phyloP scores from a whole-genome alignment of 2,888 invertebrate species.

The Petrolisthes cinctipes region DNA sequence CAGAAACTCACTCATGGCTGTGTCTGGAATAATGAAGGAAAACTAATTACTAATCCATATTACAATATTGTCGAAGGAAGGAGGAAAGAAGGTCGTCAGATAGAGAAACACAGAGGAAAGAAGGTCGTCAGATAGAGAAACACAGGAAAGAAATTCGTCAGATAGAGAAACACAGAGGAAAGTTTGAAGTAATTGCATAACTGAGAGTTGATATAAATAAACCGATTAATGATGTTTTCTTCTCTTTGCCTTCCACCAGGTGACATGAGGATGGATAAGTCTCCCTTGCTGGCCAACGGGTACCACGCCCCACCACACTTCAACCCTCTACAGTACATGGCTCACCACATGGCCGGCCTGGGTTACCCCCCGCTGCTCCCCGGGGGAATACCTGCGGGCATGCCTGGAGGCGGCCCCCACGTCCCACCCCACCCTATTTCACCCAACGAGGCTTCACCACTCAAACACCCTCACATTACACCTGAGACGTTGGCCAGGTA shows the following conservation, averaged over 20 bases:
- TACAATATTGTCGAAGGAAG: no score
- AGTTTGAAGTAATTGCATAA: no score
- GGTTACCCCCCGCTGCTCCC: slow-evolving; percentile 63
- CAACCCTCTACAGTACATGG: slow-evolving; percentile 95
- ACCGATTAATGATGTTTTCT: no score
- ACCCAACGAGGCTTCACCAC: slow-evolving; percentile 58
- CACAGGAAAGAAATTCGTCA: no score
- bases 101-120: no score
- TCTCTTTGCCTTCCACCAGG: not conserved
- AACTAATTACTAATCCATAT: no score
- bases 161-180: no score
- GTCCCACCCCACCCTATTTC: slow-evolving; percentile 61
- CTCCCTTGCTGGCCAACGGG: slow-evolving; percentile 90
- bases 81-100: no score
- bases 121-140: no score
- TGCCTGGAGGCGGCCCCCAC: slow-evolving; percentile 53
- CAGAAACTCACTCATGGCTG: no score
- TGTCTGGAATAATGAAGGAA: no score
- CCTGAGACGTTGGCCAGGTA: slow-evolving; percentile 62
- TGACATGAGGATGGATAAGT: slow-evolving; percentile 83
- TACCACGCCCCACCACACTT: slow-evolving; percentile 88
- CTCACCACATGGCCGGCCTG: slow-evolving; percentile 70
- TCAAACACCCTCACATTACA: slow-evolving; percentile 62
- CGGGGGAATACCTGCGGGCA: slow-evolving; percentile 47
- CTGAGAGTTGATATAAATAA: no score